Evolutionary conservation across 2,888 invertebrate genomes (phyloP), one percentile per base, ranked within the genome.

Genomic region (Cephus runcator): DNA sequence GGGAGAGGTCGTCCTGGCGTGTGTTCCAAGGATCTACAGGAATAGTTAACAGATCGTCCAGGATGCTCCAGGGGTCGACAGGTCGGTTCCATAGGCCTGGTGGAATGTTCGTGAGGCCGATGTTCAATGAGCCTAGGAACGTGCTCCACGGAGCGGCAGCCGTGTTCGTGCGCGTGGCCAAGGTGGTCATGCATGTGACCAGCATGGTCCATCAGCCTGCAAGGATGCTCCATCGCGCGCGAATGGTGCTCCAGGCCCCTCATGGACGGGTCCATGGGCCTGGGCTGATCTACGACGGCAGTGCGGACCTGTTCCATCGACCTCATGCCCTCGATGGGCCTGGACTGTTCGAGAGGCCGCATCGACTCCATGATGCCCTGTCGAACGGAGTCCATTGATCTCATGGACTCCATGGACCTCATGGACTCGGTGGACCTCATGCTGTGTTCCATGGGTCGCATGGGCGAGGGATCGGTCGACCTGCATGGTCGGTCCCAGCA

Each of bases 1-100:
- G 90, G 92, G 87, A 90, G 92, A 71, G 92, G 90, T 87, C 92
- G 91, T 74, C 88, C 91, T 91, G 93, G 83, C 91, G 92, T 84
- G 92, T 93, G 91, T 75, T 89, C 90, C 75, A 90, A 85, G 4
- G 89, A 88, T 74, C 90, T 85, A 81, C 90, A 91, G 68, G 88
- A 87, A 83, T 89, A 90, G 83, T 85, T 90, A 74, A 88, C 79
- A n/a, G 88, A 86, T 73, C 88, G 78, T 9, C 85, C 78, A 12
- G 84, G 83, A 81, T 89, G 88, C 73, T 90, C 90, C 73, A 85
- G 80, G 74, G 88, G 84, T 80, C 88, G 84, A 74, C 85, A 84
- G 15, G 83, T 79, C 12, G 84, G 79, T 76, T 83, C 83, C 75
- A 83, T 83, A 31, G 84, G 81, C 77, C 87, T 85, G 30, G 84